phyloP scores from a whole-genome alignment of 2,797 vertebrate species.

The Aldrovandia affinis region DNA sequence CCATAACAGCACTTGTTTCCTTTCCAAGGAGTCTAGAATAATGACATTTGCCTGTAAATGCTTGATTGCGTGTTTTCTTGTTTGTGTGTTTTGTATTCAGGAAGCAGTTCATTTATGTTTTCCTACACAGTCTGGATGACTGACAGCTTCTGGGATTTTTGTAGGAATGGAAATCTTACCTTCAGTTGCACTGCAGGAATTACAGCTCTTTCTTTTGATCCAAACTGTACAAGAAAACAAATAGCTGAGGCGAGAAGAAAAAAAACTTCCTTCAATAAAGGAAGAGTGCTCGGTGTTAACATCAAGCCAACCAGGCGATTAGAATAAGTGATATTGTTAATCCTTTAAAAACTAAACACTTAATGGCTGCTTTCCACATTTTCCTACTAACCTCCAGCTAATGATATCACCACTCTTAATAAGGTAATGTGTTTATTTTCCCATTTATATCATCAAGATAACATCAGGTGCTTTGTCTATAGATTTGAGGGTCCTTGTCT shows the following conservation, averaged over 20 bases:
- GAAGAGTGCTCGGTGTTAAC: background rate
- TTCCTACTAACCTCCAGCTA: background rate
- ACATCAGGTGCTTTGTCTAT: background rate
- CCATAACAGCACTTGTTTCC: background rate
- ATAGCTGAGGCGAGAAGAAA: background rate
- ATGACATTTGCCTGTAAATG: background rate
- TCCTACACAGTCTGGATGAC: background rate
- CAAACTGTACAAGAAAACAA: background rate
- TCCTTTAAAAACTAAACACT: slow-evolving; percentile 4
- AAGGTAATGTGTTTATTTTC: slow-evolving; percentile 5
- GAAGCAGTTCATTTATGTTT: background rate
- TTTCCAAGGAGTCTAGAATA: background rate
- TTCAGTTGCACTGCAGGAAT: background rate
- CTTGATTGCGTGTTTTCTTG: background rate
- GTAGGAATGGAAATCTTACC: slow-evolving; percentile 1
- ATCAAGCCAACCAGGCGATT: slow-evolving; percentile 5
- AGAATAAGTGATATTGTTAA: slow-evolving; percentile 19
- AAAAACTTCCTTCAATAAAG: background rate
- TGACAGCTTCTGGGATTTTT: background rate
- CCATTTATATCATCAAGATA: background rate
- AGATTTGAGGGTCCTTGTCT: no score
- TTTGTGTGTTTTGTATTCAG: slow-evolving; percentile 1
- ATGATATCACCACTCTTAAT: slow-evolving; percentile 17
- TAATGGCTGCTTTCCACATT: background rate
- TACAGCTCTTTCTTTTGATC: background rate